Evolutionary conservation across 2,888 invertebrate genomes (phyloP).

Genomic region (Apoda limacodes): DNA sequence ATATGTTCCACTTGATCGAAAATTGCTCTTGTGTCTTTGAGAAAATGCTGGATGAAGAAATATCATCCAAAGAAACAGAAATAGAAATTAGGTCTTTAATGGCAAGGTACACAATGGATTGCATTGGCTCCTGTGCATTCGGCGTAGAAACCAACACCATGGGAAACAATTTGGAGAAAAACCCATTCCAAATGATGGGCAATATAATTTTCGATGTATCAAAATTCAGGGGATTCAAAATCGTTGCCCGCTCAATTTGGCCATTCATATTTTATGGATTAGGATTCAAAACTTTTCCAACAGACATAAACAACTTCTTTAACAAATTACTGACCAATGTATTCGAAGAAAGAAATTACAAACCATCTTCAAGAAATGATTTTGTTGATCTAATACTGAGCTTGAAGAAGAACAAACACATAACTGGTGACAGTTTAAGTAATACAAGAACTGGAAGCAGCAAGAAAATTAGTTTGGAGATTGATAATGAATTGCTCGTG

Average conservation of each 20-base stretch:
- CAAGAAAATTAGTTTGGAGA: slow-evolving; percentile 23
- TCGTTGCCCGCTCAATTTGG: slow-evolving; percentile 30
- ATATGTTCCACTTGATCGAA: slow-evolving; percentile 43
- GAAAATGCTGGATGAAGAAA: slow-evolving; percentile 25
- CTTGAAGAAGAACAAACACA: slow-evolving; percentile 26
- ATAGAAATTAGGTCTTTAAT: slow-evolving; percentile 27
- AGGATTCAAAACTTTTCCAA: slow-evolving; percentile 28
- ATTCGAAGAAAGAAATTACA: slow-evolving; percentile 28
- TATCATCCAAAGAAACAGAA: slow-evolving; percentile 17
- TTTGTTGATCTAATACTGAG: slow-evolving; percentile 38
- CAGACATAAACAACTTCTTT: slow-evolving; percentile 29
- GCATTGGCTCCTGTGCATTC: slow-evolving; percentile 37
- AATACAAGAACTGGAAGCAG: slow-evolving; percentile 25
- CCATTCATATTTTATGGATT: slow-evolving; percentile 36
- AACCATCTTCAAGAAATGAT: slow-evolving; percentile 32
- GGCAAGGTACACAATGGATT: slow-evolving; percentile 40
- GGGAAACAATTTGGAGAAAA: slow-evolving; percentile 22
- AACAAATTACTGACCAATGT: slow-evolving; percentile 24
- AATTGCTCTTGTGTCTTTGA: slow-evolving; percentile 31
- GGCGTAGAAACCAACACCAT: slow-evolving; percentile 39
- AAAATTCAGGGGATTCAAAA: slow-evolving; percentile 25
- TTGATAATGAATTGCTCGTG: slow-evolving; percentile 51
- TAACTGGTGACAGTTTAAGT: slow-evolving; percentile 32
- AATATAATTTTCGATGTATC: slow-evolving; percentile 28
- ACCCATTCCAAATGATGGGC: slow-evolving; percentile 31